Conservation (phyloP, 2,113 vertebrate species). For the Nothocercus nigrocapillus region DNA sequence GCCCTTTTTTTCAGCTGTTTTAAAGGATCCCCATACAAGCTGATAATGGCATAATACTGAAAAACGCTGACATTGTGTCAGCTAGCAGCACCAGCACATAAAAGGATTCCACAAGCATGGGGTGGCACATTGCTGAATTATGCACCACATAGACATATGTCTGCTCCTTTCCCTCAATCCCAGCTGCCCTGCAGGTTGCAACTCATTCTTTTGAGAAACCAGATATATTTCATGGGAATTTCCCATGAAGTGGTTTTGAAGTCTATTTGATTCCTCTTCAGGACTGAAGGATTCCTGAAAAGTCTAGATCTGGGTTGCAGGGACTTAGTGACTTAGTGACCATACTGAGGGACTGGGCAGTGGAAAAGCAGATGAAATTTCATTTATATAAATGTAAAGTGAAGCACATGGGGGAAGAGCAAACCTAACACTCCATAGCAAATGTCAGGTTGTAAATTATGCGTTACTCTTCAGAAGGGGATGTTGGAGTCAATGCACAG, state of each 20-base stretch:
- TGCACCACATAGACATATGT: neutral
- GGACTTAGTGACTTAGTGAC: neutral
- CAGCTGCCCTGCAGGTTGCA: conserved; percentile 17
- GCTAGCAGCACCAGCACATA: neutral
- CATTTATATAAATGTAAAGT: neutral
- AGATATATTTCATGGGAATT: conserved; percentile 17
- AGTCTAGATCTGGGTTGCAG: conserved; percentile 1
- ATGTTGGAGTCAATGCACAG: neutral
- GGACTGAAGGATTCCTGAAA: conserved; percentile 23
- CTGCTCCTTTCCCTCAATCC: neutral
- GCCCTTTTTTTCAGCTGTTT: conserved; percentile 25
- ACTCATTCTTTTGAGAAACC: conserved; percentile 9
- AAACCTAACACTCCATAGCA: neutral
- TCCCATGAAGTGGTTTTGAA: neutral
- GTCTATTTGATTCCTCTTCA: neutral
- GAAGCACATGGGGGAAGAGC: neutral
- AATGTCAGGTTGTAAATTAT: neutral
- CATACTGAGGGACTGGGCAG: neutral
- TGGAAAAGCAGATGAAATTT: neutral
- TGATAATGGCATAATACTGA: conserved; percentile 17
- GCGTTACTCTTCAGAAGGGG: neutral
- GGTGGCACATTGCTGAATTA: neutral
- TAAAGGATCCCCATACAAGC: conserved; percentile 20
- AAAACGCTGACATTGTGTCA: conserved; percentile 42
- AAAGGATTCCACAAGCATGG: conserved; percentile 6